Evolutionary conservation across 2,888 invertebrate species (phyloP), one percentile per base, ranked within the genome.

Genomic region (Trichogramma dendrolimi): DNA sequence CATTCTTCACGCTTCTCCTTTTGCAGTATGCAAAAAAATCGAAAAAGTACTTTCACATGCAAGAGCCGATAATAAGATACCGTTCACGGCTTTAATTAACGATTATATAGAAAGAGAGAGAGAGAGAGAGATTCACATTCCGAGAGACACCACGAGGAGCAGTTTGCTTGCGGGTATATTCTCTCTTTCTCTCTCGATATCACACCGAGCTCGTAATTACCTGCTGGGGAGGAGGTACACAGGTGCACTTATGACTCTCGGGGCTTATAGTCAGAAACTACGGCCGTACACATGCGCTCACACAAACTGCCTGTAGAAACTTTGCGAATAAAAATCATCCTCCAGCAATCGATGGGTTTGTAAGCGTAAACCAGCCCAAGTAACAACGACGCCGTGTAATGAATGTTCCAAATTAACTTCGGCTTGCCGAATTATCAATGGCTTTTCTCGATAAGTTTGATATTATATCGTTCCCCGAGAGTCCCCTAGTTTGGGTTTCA

Each of bases 291-390:
- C 8, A 27, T 27, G 39, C 58, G 54, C 55, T 50, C 7, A 7
- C 42, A 27, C 27, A 27, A 27, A 27, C 49, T 8, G 41, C 11
- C 41, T 49, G 54, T 55, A 65, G 64, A 56, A 68, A 68, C 55
- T 71, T 71, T 58, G 40, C 7, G 44, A 67, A 65, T 70, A 69
- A 70, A 67, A 70, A 70, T 71, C 62, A 66, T 40, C 63, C 60
- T 61, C 65, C 61, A 27, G 27, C 27, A 27, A 27, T 27, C 61
- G 58, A 60, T 61, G 64, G 64, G 27, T 27, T 27, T 27, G 27
- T 27, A 27, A 27, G 27, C 27, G 27, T 27, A 27, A 27, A 27
- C 27, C 27, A 27, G 27, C 27, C 27, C 27, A 27, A 27, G 27
- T 27, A 27, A 27, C 27, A 27, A 27, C 27, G 27, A 27, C 27